Conservation (phyloP, 1,140 invertebrate genomes). For the Sitobion miscanthi region DNA sequence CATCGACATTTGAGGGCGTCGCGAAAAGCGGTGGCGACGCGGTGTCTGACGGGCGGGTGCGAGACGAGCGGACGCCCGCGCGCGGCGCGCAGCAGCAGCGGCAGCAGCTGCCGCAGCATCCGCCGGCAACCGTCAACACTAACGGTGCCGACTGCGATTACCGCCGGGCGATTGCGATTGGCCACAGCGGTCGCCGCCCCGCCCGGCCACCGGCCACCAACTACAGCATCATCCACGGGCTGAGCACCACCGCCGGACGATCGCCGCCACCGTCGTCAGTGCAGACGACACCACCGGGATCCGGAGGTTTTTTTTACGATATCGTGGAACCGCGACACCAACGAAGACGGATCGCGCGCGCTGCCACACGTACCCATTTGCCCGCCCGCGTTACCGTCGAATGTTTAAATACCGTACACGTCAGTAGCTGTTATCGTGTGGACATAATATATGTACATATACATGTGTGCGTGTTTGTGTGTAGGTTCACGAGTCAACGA, state of each 20-base stretch:
- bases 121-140: not conserved
- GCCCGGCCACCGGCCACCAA: constrained; percentile 36
- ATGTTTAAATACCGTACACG: not conserved
- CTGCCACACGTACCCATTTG: not conserved
- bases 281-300: constrained; percentile 23
- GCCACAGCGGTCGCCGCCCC: constrained; percentile 46
- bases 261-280: not conserved
- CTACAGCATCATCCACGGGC: constrained; percentile 44
- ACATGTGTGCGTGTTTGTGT: not conserved
- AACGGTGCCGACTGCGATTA: not conserved
- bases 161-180: constrained; percentile 34
- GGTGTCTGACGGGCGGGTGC: not conserved
- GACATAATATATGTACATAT: not conserved
- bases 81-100: not conserved
- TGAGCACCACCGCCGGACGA: constrained; percentile 2
- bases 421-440: not conserved
- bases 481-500: not conserved
- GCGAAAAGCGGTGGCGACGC: not conserved
- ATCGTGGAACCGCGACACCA: not conserved
- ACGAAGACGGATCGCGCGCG: constrained; percentile 1
- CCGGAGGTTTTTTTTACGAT: constrained; percentile 22
- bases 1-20: constrained; percentile 6
- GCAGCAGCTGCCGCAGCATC: not conserved
- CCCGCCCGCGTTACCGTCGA: not conserved
- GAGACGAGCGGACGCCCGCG: not conserved